Evolutionary conservation across 2,888 invertebrate genomes (phyloP).

Genomic region (Drosophila colorata): DNA sequence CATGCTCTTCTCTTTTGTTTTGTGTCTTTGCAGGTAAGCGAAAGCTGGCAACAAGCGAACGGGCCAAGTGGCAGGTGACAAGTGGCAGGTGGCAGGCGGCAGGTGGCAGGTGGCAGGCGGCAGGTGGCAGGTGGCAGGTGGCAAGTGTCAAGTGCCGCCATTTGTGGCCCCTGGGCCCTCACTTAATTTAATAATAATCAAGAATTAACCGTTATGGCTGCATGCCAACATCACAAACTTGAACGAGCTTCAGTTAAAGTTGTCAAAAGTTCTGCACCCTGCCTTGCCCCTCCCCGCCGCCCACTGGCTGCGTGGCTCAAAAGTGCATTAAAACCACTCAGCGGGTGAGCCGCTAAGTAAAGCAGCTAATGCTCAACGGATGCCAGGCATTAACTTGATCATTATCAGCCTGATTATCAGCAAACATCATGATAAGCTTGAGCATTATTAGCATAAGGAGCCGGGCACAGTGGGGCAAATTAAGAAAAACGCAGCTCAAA

Average conservation of each 20-base stretch:
- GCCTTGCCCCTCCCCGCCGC: conserved; percentile 3
- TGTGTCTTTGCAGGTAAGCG: conserved; percentile 59
- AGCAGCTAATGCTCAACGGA: conserved; percentile 61
- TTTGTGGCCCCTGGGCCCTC: conserved; percentile 31
- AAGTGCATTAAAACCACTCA: conserved; percentile 62
- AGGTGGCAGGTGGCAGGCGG: conserved; percentile 17
- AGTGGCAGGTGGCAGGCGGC: conserved; percentile 17
- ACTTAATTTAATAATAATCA: conserved; percentile 71
- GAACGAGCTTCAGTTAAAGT: conserved; percentile 18
- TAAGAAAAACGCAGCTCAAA: not conserved
- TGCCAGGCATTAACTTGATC: conserved; percentile 40
- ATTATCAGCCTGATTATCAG: conserved; percentile 34
- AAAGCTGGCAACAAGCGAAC: conserved; percentile 6
- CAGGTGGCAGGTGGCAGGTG: conserved; percentile 20
- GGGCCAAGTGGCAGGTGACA: conserved; percentile 18
- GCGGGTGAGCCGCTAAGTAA: conserved; percentile 27
- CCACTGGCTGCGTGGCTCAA: conserved; percentile 21
- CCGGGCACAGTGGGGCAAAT: conserved; percentile 19
- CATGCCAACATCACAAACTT: conserved; percentile 35
- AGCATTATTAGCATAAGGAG: not conserved
- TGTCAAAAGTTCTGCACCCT: conserved; percentile 1
- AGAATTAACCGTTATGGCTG: conserved; percentile 54
- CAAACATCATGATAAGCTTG: conserved; percentile 19
- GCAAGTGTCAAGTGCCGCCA: conserved; percentile 7
- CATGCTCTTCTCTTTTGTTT: not conserved